Conservation (phyloP, 1,140 invertebrate genomes). For the Camponotus vicinus region DNA sequence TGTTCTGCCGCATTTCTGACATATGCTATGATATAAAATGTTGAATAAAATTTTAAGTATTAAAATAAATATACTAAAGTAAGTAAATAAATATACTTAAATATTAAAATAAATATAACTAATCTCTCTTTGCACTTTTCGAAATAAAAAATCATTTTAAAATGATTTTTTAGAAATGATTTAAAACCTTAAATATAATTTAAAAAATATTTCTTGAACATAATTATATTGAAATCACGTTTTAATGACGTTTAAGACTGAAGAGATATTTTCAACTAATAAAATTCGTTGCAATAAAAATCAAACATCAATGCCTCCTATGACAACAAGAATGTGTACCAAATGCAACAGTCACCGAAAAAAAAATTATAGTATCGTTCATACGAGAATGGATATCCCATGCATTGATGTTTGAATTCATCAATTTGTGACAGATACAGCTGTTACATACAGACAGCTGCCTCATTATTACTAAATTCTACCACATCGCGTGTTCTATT, state of each 20-base stretch:
- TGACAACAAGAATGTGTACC: background rate
- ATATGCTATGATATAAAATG: background rate
- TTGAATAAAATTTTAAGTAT: no score
- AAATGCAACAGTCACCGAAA: background rate
- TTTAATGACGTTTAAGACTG: background rate
- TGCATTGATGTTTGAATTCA: conserved; percentile 35
- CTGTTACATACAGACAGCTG: background rate
- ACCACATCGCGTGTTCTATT: conserved; percentile 37
- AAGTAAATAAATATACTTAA: background rate
- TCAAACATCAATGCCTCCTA: background rate
- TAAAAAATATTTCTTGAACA: no score
- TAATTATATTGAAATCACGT: background rate
- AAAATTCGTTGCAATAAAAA: background rate
- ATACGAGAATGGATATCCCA: background rate
- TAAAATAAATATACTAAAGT: no score
- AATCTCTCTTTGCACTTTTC: background rate
- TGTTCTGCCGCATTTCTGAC: background rate
- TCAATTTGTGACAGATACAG: conserved; percentile 58
- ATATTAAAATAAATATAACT: conserved; percentile 1
- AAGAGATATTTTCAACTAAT: background rate
- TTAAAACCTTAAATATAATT: no score
- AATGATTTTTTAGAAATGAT: no score
- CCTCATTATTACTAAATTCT: conserved; percentile 48
- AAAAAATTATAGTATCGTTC: background rate
- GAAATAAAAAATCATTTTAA: background rate